phyloP scores from a whole-genome alignment of 2,797 vertebrate genomes.

The Enteromius unitaeniatus region DNA sequence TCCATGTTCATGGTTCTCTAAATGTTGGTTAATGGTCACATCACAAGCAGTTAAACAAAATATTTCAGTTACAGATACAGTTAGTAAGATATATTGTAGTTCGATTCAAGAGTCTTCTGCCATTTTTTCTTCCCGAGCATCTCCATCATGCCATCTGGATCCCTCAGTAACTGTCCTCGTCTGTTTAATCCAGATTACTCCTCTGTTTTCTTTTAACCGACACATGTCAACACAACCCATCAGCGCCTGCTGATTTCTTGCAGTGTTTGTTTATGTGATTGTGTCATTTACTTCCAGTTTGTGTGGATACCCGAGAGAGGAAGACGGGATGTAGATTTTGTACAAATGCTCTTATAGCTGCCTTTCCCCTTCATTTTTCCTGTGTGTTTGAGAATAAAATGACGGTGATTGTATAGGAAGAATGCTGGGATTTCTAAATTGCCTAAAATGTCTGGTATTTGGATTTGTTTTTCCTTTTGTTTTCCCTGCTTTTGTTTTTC shows the following conservation, averaged over 20 bases:
- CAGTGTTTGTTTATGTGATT: slow-evolving; percentile 10
- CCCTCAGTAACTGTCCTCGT: slow-evolving; percentile 3
- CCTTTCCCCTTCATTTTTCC: not conserved
- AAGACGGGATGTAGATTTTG: slow-evolving; percentile 4
- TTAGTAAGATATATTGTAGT: not conserved
- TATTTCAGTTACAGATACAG: not conserved
- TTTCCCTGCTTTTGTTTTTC: not conserved
- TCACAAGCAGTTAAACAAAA: not conserved
- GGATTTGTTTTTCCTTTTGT: not conserved
- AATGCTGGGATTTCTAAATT: not conserved
- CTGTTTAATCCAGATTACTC: slow-evolving; percentile 28
- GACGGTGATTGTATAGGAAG: not conserved
- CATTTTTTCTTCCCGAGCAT: not conserved
- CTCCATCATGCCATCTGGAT: slow-evolving; percentile 41
- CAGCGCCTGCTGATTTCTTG: slow-evolving; percentile 8
- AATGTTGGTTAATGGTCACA: not conserved
- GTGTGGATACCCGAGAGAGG: slow-evolving; percentile 5
- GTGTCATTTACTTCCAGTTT: slow-evolving; percentile 12
- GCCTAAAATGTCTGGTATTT: not conserved
- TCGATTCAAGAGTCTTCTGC: not conserved
- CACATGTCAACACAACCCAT: slow-evolving; percentile 24
- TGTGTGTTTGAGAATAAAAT: not conserved
- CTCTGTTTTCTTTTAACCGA: not conserved
- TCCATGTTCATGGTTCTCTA: not conserved
- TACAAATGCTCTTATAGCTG: not conserved